phyloP scores from a whole-genome alignment of 2,797 vertebrate genomes.

The Phoxinus dragarum region DNA sequence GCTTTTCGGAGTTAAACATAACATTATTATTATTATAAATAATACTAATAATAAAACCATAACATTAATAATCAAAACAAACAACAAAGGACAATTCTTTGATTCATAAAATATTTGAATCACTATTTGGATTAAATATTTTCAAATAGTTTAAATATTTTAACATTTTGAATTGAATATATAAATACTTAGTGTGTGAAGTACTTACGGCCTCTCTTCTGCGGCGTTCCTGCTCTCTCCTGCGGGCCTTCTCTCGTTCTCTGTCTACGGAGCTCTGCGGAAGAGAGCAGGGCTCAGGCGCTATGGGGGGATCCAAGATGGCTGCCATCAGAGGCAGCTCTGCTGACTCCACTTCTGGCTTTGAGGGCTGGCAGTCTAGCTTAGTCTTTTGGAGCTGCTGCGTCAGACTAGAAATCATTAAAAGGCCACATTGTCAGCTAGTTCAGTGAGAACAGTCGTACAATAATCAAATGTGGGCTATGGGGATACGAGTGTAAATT shows the following conservation, averaged over 20 bases:
- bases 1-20: background rate
- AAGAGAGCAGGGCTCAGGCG: slow-evolving; percentile 52
- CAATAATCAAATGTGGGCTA: background rate
- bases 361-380: slow-evolving; percentile 44
- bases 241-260: slow-evolving; percentile 84
- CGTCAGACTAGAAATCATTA: slow-evolving; percentile 45
- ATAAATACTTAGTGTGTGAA: background rate
- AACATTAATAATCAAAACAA: background rate
- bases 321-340: slow-evolving; percentile 63
- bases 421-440: slow-evolving; percentile 38
- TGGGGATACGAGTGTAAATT: background rate
- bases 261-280: slow-evolving; percentile 63
- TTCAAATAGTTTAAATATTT: background rate
- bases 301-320: slow-evolving; percentile 59
- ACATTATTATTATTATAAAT: background rate
- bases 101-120: background rate
- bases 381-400: slow-evolving; percentile 51
- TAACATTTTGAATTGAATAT: background rate
- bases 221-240: slow-evolving; percentile 89
- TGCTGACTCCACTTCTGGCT: slow-evolving; percentile 61
- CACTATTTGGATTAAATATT: background rate
- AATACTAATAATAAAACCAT: background rate
- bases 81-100: background rate
- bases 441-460: slow-evolving; percentile 10
- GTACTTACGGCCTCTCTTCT: slow-evolving; percentile 86